Base-by-base conservation (phyloP, 2,888 invertebrate species). In the Leptothorax acervorum region DNA sequence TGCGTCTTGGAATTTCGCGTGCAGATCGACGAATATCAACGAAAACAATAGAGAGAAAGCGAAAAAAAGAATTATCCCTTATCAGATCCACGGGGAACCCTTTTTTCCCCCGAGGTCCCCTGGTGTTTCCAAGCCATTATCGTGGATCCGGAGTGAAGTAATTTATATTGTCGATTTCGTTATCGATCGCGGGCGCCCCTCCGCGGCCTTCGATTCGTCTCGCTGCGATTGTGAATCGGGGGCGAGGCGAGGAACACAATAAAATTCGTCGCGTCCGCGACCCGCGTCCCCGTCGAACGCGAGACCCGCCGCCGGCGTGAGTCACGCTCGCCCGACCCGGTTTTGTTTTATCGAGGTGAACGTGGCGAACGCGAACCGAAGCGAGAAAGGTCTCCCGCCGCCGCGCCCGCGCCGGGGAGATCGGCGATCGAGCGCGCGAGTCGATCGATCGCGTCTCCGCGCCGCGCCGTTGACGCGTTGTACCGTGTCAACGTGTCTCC, bases 271-370 rank as follows among this genome's bases (percentile, higher is more conserved):
- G 39, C 55, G 70, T 65, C 35, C 35, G 35, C 23, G 23, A 23
- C 23, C 23, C 23, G 23, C 23, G 39, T 39, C 53, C 53, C 12
- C 65, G 57, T 48, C 28, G 42, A 31, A 11, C 42, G 70, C 31
- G 42, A 31, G 42, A 15, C 23, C 55, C 18, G 1, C 23, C 23
- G 12, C 15, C 63, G 45, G 28, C 3, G 23, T 78, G 76, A 78
- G 28, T 66, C 76, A 66, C 66, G 66, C 28, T 55, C 18, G 42
- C 2, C 15, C 76, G 66, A 76, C 76, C 53, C 51, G 66, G 65
- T 76, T 76, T 15, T 31, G 76, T 53, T 35, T 35, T 39, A 75
- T 11, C 18, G 42, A 66, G 28, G 53, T 42, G 42, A 76, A 53
- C 53, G 53, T 65, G 42, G 18, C 23, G 42, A 60, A 74, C 45